Percentiles rank a stretch among this genome's conserved stretches.
Conservation (phyloP, 1,140 invertebrate species). For the Contarinia nasturtii region DNA sequence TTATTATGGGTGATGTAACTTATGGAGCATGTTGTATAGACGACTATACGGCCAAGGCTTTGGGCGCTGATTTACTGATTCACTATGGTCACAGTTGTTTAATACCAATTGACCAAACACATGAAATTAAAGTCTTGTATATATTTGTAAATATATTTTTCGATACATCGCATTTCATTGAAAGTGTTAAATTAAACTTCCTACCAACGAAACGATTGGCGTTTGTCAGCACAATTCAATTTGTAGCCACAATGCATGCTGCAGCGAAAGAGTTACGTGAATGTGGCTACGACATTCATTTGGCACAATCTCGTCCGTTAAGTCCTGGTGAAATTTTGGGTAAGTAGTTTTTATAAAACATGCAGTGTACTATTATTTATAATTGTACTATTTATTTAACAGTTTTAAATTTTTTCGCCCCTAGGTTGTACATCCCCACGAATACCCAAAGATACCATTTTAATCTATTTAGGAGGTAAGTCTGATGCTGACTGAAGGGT, state of each 20-base stretch:
- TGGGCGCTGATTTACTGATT: slow-evolving; percentile 82
- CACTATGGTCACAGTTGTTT: slow-evolving; percentile 98
- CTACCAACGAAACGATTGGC: slow-evolving; percentile 42
- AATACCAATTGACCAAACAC: slow-evolving; percentile 83
- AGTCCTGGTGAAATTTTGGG: slow-evolving; percentile 81
- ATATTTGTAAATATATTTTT: slow-evolving; percentile 92
- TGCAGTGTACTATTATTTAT: neutral
- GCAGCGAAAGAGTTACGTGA: slow-evolving; percentile 47
- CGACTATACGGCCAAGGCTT: slow-evolving; percentile 79
- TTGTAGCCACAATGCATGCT: slow-evolving; percentile 79
- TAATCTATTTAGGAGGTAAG: slow-evolving; percentile 86
- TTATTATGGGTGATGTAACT: slow-evolving; percentile 86
- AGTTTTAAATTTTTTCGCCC: too few relatives aligned
- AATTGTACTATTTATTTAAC: slow-evolving; percentile 4
- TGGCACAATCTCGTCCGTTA: slow-evolving; percentile 88
- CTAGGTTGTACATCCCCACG: slow-evolving; percentile 92
- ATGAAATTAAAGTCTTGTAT: slow-evolving; percentile 82
- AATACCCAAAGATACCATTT: slow-evolving; percentile 49
- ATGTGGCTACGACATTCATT: slow-evolving; percentile 52
- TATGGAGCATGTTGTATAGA: slow-evolving; percentile 99
- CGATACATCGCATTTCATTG: slow-evolving; percentile 78
- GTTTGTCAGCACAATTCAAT: slow-evolving; percentile 93
- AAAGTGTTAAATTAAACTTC: slow-evolving; percentile 77
- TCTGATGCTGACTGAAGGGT: too few relatives aligned
- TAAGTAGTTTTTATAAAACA: too few relatives aligned